Evolutionary conservation across 2,797 vertebrate genomes (phyloP).

Genomic region (Capromys pilorides): DNA sequence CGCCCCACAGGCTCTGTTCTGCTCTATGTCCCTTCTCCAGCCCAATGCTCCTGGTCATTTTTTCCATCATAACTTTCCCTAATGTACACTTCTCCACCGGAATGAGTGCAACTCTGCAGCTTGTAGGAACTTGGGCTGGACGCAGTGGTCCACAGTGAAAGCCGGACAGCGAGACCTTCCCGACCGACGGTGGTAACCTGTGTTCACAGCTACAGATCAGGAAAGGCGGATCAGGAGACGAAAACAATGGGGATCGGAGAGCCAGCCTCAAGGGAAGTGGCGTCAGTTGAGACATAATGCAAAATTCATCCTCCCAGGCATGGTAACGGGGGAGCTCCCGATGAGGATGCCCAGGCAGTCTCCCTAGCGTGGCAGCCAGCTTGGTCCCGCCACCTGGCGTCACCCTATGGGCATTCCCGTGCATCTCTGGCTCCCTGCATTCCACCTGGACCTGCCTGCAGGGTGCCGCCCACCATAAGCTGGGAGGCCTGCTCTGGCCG

Average conservation of each 20-base stretch:
- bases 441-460: constrained; percentile 55
- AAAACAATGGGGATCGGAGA: constrained; percentile 20
- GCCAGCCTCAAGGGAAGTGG: constrained; percentile 42
- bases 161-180: neutral
- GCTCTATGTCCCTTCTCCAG: neutral
- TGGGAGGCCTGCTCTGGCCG: constrained; percentile 39
- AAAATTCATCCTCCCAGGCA: constrained; percentile 54
- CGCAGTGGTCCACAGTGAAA: constrained; percentile 41
- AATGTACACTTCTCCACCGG: constrained; percentile 59
- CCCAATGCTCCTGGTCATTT: neutral
- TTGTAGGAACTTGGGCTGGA: constrained; percentile 41
- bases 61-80: constrained; percentile 63
- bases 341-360: constrained; percentile 42
- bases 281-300: constrained; percentile 42
- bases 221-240: constrained; percentile 24
- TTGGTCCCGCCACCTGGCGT: constrained; percentile 67
- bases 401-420: constrained; percentile 53
- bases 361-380: constrained; percentile 23
- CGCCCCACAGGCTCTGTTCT: too few relatives aligned
- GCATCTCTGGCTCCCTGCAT: constrained; percentile 44
- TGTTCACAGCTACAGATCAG: neutral
- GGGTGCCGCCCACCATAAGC: constrained; percentile 46
- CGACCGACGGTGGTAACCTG: neutral
- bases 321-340: constrained; percentile 16
- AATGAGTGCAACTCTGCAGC: constrained; percentile 16